These are phyloP conservation scores for Telenomus remus DNA, from an alignment of 1,140 invertebrate genomes.

Conservation along the genomic window DNA sequence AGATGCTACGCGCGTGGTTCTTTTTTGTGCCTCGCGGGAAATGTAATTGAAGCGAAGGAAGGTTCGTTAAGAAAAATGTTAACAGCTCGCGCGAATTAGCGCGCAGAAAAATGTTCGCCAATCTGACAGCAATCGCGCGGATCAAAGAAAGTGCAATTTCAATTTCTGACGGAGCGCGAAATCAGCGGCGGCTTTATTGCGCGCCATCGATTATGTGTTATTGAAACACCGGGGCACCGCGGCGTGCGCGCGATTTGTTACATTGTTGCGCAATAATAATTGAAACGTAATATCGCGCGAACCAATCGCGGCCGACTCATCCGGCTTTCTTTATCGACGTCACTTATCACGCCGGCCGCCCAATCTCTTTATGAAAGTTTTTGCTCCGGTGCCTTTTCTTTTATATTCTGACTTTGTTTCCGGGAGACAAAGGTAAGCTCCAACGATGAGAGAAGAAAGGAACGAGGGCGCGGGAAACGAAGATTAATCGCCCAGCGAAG, in stretches of 20 bases:
- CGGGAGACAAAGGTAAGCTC: constrained; percentile 52
- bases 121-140: constrained; percentile 32
- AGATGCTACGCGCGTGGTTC: not conserved
- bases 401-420: constrained; percentile 50
- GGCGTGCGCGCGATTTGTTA: too few relatives aligned
- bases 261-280: constrained; percentile 12
- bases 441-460: constrained; percentile 37
- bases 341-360: constrained; percentile 42
- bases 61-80: constrained; percentile 30
- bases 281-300: constrained; percentile 44
- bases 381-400: constrained; percentile 44
- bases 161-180: constrained; percentile 36
- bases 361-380: constrained; percentile 57
- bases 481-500: constrained; percentile 55
- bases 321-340: constrained; percentile 55
- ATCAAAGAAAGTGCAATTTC: constrained; percentile 53
- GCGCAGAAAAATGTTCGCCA: constrained; percentile 33
- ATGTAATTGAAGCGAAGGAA: constrained; percentile 22
- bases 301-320: constrained; percentile 35
- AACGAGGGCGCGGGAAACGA: constrained; percentile 49
- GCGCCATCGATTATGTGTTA: not conserved
- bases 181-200: constrained; percentile 31
- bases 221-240: not conserved
- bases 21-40: constrained; percentile 6
- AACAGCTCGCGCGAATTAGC: constrained; percentile 34